Evolutionary conservation across 2,888 invertebrate species (phyloP), one percentile per base, ranked within the genome.

Genomic region (Bugulina stolonifera): DNA sequence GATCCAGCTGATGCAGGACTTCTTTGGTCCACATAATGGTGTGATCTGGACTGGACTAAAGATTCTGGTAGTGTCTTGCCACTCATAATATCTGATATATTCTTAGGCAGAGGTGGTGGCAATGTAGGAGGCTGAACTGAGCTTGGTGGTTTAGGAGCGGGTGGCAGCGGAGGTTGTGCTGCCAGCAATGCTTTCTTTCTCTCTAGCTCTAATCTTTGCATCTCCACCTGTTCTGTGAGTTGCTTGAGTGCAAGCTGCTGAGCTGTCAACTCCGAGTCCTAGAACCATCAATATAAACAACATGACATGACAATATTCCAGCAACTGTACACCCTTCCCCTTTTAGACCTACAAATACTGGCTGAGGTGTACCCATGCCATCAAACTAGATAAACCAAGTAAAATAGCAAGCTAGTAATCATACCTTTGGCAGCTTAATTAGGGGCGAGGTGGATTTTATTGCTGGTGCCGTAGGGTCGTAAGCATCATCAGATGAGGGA

Each of bases 181-280:
- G 64, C 64, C 14, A 64, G 32, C 32, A 22, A 10, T 14, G 64
- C 64, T 64, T 64, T 64, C 14, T 64, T 22, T 23, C n/a, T 25
- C 23, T 55, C 55, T 32, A 64, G 64, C 32, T 64, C 25, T 32
- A 14, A 25, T 32, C 34, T 25, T n/a, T 64, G 64, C 3, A 25
- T 14, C 27, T 64, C 64, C 18, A 64, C 64, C n/a, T 64, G 64
- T 32, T 3, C 32, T 5, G 64, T 64, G 34, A 64, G 64, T 14
- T 32, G 32, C 64, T 64, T 64, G 10, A 64, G n/a, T 29, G 64
- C 64, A 14, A 27, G 18, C 34, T 64, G 64, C 64, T 64, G 64
- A 27, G 64, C 64, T 25, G 64, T 64, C 64, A 64, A 64, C 14
- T 64, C 64, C 2, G 64, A 64, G 27, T 64, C 64, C 64, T 64